Evolutionary conservation across 2,797 vertebrate species (phyloP).

Genomic region (Allobates femoralis): DNA sequence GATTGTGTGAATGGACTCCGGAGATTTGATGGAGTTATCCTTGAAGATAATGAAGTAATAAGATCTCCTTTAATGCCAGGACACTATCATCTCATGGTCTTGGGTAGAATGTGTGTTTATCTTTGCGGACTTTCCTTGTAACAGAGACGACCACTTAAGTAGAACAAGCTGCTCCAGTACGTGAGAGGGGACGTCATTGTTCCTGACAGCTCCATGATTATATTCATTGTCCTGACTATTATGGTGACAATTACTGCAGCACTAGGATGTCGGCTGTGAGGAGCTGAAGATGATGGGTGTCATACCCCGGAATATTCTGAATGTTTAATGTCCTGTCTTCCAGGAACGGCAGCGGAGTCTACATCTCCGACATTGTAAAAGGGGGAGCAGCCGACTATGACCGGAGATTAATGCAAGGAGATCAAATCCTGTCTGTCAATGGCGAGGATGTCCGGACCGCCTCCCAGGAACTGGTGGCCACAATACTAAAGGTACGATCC

Average conservation of each 20-base stretch:
- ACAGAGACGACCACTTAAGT: neutral
- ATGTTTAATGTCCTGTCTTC: constrained; percentile 46
- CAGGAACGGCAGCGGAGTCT: constrained; percentile 92
- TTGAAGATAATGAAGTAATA: neutral
- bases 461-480: constrained; percentile 90
- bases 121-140: neutral
- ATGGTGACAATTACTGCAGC: neutral
- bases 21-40: too few species aligned
- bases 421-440: constrained; percentile 93
- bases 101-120: neutral
- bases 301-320: neutral
- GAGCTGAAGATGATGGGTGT: neutral
- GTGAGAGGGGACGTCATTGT: neutral
- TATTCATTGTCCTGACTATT: neutral
- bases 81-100: neutral
- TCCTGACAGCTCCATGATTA: neutral
- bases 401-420: constrained; percentile 92
- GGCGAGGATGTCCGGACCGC: constrained; percentile 87
- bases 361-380: constrained; percentile 94
- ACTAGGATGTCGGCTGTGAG: neutral
- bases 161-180: neutral
- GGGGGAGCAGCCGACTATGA: constrained; percentile 93
- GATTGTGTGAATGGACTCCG: too few species aligned
- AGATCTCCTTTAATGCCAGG: neutral
- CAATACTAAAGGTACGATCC: constrained; percentile 87